phyloP scores from a whole-genome alignment of 2,113 vertebrate species.

The Dasypus novemcinctus region DNA sequence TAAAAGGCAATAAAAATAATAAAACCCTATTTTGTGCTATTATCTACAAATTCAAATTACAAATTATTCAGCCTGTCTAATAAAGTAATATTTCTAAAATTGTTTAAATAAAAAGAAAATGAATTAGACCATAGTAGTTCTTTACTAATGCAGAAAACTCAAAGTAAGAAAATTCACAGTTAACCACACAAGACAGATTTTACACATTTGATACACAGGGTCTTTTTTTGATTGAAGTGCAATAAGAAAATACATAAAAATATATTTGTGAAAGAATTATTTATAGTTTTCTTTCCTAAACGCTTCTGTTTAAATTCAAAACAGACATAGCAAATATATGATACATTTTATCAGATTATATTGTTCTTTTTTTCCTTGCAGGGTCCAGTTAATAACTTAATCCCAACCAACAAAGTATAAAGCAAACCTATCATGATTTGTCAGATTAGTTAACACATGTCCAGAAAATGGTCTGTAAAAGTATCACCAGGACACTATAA shows the following conservation, averaged over 20 bases:
- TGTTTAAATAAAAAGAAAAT: not conserved
- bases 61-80: not conserved
- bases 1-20: not conserved
- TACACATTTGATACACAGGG: slow-evolving; percentile 33
- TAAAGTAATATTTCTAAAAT: not conserved
- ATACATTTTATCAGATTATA: slow-evolving; percentile 39
- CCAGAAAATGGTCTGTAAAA: slow-evolving; percentile 75
- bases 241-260: slow-evolving; percentile 82
- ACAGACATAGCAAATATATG: slow-evolving; percentile 32
- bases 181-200: not conserved
- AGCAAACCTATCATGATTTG: slow-evolving; percentile 72
- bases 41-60: not conserved
- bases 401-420: slow-evolving; percentile 62
- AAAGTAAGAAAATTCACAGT: not conserved
- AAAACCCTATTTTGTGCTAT: not conserved
- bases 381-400: slow-evolving; percentile 73
- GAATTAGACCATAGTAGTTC: not conserved
- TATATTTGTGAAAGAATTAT: slow-evolving; percentile 80
- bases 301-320: slow-evolving; percentile 66
- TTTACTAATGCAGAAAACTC: not conserved
- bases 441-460: slow-evolving; percentile 79
- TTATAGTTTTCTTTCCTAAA: slow-evolving; percentile 49
- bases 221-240: slow-evolving; percentile 77
- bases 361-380: slow-evolving; percentile 41
- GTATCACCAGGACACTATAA: slow-evolving; percentile 79